These are phyloP conservation scores for Gyps fulvus DNA, from an alignment of 2,113 vertebrate species.

Conservation along the genomic window DNA sequence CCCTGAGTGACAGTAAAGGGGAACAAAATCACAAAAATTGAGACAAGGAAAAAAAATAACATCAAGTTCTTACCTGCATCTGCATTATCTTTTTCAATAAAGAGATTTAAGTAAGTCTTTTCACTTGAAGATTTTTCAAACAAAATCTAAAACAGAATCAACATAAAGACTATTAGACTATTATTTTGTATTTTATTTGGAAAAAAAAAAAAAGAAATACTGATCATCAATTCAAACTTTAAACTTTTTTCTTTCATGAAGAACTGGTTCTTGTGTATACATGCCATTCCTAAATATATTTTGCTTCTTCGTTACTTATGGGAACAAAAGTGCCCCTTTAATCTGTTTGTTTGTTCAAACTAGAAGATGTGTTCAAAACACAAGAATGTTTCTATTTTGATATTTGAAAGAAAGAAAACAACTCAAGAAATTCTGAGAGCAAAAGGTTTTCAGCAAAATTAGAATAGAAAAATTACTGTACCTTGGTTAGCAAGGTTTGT, in stretches of 20 bases:
- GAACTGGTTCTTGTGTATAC: background rate
- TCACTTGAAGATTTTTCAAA: slow-evolving; percentile 66
- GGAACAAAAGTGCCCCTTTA: background rate
- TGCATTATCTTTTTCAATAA: slow-evolving; percentile 77
- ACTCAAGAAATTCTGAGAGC: background rate
- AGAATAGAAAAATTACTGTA: slow-evolving; percentile 47
- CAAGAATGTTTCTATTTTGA: background rate
- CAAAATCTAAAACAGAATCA: slow-evolving; percentile 74
- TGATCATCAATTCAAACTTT: background rate
- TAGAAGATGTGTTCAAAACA: background rate
- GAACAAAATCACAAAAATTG: background rate
- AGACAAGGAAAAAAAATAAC: background rate
- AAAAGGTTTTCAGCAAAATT: background rate
- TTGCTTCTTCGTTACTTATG: background rate
- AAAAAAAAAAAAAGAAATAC: background rate
- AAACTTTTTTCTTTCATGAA: background rate
- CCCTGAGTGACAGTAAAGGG: background rate
- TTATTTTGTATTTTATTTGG: background rate
- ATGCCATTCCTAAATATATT: background rate
- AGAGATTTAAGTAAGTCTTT: slow-evolving; percentile 80
- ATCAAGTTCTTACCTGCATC: slow-evolving; percentile 72
- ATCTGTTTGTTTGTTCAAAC: background rate
- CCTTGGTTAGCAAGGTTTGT: slow-evolving; percentile 86
- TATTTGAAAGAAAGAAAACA: background rate
- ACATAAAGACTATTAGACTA: background rate